These are phyloP conservation scores for Pardalotus punctatus DNA, from an alignment of 2,113 vertebrate species.

Conservation along the genomic window DNA sequence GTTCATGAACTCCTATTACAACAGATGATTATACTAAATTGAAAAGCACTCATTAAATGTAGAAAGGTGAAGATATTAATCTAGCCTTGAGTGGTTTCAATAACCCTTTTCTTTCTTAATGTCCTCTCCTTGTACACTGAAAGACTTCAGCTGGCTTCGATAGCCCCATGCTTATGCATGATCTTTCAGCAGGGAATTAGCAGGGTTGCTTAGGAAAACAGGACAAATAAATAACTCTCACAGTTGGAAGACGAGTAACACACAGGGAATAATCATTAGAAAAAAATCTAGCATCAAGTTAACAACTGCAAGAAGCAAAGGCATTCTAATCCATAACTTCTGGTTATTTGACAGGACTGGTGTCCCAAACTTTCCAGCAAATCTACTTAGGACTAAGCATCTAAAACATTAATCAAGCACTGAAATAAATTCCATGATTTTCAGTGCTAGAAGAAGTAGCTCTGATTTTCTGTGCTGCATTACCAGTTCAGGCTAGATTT, in stretches of 20 bases:
- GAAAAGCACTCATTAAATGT: not conserved
- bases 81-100: slow-evolving; percentile 31
- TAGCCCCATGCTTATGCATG: not conserved
- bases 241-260: not conserved
- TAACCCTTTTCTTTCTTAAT: not conserved
- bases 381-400: not conserved
- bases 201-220: slow-evolving; percentile 8
- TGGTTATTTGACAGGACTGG: not conserved
- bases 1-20: not conserved
- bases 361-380: not conserved
- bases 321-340: not conserved
- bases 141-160: not conserved
- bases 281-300: not conserved
- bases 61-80: slow-evolving; percentile 2
- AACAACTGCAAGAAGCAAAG: not conserved
- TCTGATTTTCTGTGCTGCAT: not conserved
- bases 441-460: not conserved
- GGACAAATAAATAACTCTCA: slow-evolving; percentile 21
- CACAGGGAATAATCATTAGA: not conserved
- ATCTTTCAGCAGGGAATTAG: not conserved
- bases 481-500: not conserved
- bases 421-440: not conserved
- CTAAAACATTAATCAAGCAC: not conserved
- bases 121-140: not conserved
- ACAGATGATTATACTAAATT: not conserved